Evolutionary conservation across 2,888 invertebrate genomes (phyloP).

Genomic region (Lochmaea capreae): DNA sequence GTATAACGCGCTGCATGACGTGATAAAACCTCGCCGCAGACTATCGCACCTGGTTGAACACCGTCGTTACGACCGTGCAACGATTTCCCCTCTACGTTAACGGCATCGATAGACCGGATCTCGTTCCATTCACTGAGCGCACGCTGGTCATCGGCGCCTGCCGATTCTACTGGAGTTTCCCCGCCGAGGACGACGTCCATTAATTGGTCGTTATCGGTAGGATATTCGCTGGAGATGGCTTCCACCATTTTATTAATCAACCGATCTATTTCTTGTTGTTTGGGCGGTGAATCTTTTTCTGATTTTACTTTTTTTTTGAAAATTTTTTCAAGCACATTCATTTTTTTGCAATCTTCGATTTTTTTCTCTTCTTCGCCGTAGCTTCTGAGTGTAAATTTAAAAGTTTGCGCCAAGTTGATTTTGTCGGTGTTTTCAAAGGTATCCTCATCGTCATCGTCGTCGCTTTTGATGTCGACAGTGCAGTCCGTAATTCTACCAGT

Average conservation of each 20-base stretch:
- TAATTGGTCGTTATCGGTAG: conserved; percentile 13
- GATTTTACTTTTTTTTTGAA: conserved; percentile 1
- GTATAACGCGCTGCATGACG: conserved; percentile 77
- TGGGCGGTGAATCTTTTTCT: not conserved
- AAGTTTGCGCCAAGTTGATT: not conserved
- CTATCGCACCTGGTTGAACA: conserved; percentile 64
- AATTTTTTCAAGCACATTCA: not conserved
- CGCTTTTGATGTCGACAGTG: not conserved
- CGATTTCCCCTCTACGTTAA: conserved; percentile 58
- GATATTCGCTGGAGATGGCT: not conserved
- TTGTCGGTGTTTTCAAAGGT: not conserved
- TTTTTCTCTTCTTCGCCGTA: not conserved
- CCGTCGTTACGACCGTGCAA: conserved; percentile 63
- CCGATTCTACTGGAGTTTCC: conserved; percentile 36
- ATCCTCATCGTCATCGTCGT: not conserved
- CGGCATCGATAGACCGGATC: conserved; percentile 62
- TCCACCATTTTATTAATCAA: not conserved
- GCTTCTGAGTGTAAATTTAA: not conserved
- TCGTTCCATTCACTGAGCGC: conserved; percentile 39
- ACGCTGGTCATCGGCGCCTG: conserved; percentile 31
- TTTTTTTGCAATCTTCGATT: not conserved
- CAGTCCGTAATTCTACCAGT: not conserved
- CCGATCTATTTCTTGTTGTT: not conserved
- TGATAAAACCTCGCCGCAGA: conserved; percentile 53
- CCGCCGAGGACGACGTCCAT: conserved; percentile 24